Evolutionary conservation across 2,888 invertebrate genomes (phyloP), one percentile per base, ranked within the genome.

Genomic region (Cheilosia pagana): DNA sequence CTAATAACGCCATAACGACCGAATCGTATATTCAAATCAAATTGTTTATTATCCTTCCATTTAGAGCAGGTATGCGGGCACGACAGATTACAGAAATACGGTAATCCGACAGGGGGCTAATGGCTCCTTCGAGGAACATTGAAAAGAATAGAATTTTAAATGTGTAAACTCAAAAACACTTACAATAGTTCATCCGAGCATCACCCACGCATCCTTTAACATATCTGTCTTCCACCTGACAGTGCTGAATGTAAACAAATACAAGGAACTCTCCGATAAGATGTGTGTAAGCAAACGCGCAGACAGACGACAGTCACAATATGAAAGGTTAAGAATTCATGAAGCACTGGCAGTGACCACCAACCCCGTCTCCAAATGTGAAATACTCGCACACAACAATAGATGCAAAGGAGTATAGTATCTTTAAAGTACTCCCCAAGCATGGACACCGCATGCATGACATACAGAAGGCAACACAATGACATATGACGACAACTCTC

Each of bases 61-160:
- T 28, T 16, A 48, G n/a, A 39, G n/a, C 45, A 12, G 10, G 31
- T 28, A 16, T 2, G 3, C 16, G 48, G 7, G 53, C 31, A 35
- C 23, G 76, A 48, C 60, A 67, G 41, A 82, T 77, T 82, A 67
- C 43, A 48, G 39, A 82, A 67, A 77, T 82, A 82, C 77, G 76
- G 45, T 77, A 77, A 77, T 77, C 50, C 8, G 41, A 35, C 6
- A n/a, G n/a, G 45, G 41, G 19, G 31, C 31, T 43, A 77, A 82
- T 52, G 68, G 41, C 67, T 68, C 77, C 60, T 72, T 23, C 25
- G 77, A 57, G 82, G 25, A 16, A 48, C 57, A 77, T 82, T 71
- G 39, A 65, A 71, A 52, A 63, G 41, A 71, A 77, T 72, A 43
- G 67, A 77, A 82, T 62, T 77, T 77, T 55, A 57, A 77, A 72